These are phyloP conservation scores for Tamias sibiricus DNA, from an alignment of 2,113 vertebrate genomes.

Conservation along the genomic window DNA sequence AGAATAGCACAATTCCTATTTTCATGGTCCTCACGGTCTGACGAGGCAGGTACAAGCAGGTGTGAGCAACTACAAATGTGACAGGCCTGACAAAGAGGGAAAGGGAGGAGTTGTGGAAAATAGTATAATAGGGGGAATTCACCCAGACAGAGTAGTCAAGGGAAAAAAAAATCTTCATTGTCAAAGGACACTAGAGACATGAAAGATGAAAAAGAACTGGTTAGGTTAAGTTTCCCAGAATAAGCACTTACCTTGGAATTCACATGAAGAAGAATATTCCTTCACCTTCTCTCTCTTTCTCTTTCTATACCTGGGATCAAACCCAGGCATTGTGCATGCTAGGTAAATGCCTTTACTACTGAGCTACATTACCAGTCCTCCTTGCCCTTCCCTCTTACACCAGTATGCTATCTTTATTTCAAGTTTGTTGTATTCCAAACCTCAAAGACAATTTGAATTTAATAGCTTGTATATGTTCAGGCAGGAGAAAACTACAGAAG, in stretches of 20 bases:
- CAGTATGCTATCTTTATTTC: neutral
- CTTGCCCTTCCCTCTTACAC: neutral
- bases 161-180: neutral
- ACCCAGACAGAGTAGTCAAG: neutral
- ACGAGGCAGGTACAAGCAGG: neutral
- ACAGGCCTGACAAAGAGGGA: neutral
- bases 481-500: neutral
- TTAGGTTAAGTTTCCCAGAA: neutral
- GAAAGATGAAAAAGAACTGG: neutral
- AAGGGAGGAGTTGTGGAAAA: neutral
- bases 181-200: neutral
- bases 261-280: neutral
- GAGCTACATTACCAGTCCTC: neutral
- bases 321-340: no score
- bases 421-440: neutral
- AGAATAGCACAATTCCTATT: neutral
- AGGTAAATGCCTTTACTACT: no score
- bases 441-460: neutral
- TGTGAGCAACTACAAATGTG: neutral
- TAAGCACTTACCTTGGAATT: neutral
- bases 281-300: neutral
- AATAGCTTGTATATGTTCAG: neutral
- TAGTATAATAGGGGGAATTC: neutral
- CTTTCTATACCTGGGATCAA: no score
- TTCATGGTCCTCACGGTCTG: neutral